These are phyloP conservation scores for Parasteatoda lunata DNA, from an alignment of 2,888 invertebrate genomes.

Conservation along the genomic window DNA sequence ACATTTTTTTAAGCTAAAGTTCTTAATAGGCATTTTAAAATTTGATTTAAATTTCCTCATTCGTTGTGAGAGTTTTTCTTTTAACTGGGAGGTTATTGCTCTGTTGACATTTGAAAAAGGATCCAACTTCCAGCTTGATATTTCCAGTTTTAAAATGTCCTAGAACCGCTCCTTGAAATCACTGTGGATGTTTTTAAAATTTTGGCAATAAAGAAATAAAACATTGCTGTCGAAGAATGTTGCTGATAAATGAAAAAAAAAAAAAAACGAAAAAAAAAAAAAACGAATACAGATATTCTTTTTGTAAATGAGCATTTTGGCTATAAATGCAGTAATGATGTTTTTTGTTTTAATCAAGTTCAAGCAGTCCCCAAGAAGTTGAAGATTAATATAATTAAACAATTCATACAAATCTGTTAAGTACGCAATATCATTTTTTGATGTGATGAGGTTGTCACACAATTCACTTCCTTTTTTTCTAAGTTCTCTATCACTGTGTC, in stretches of 20 bases:
- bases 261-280: neutral
- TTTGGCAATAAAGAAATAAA: constrained; percentile 11
- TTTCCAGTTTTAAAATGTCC: constrained; percentile 7
- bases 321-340: neutral
- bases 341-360: constrained; percentile 8
- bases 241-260: neutral
- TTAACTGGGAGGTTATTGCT: constrained; percentile 17
- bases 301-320: neutral
- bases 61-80: constrained; percentile 22
- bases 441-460: neutral
- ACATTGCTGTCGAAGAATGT: neutral
- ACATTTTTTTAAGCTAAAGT: constrained; percentile 5
- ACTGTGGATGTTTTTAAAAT: neutral
- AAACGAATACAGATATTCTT: neutral
- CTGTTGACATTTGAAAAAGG: constrained; percentile 10
- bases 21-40: constrained; percentile 26
- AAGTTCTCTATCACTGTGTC: neutral
- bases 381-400: neutral
- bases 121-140: constrained; percentile 16
- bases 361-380: neutral
- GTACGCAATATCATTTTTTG: neutral
- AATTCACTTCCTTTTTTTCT: neutral
- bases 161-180: constrained; percentile 1
- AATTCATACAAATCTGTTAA: neutral
- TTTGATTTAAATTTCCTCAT: constrained; percentile 29